Percentiles rank a stretch among this genome's conserved stretches.
phyloP scores from a whole-genome alignment of 2,888 invertebrate species.

The Thymelicus acteon region DNA sequence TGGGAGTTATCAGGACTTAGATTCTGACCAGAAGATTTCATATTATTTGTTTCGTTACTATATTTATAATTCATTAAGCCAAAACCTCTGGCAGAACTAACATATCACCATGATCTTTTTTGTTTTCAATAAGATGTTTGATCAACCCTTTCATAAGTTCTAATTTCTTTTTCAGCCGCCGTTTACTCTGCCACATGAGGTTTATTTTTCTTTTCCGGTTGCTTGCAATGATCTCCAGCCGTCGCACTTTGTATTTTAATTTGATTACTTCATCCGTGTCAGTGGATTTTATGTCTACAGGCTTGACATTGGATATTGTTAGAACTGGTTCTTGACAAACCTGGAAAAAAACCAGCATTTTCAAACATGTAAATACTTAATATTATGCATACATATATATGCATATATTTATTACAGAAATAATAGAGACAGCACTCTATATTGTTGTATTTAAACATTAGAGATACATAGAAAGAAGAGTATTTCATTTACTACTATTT shows the following conservation, averaged over 20 bases:
- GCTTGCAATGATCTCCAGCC: conserved; percentile 64
- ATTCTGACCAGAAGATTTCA: not conserved
- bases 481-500: too few species aligned
- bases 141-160: conserved; percentile 60
- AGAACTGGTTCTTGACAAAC: conserved; percentile 61
- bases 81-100: not conserved
- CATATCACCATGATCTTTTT: conserved; percentile 27
- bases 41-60: not conserved
- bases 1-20: not conserved
- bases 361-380: not conserved
- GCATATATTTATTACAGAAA: too few species aligned
- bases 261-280: conserved; percentile 65
- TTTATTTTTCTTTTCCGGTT: conserved; percentile 62
- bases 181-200: conserved; percentile 63
- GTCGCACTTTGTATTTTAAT: conserved; percentile 63
- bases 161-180: conserved; percentile 59
- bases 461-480: too few species aligned
- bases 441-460: too few species aligned
- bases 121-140: conserved; percentile 62
- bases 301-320: conserved; percentile 58
- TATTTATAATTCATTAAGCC: not conserved
- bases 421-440: too few species aligned
- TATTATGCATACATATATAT: too few species aligned
- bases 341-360: conserved; percentile 50
- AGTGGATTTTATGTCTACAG: conserved; percentile 55